Percentiles rank a stretch among this genome's conserved stretches.
Evolutionary conservation across 2,888 invertebrate genomes (phyloP).

Genomic region (Temnothorax rugatulus): DNA sequence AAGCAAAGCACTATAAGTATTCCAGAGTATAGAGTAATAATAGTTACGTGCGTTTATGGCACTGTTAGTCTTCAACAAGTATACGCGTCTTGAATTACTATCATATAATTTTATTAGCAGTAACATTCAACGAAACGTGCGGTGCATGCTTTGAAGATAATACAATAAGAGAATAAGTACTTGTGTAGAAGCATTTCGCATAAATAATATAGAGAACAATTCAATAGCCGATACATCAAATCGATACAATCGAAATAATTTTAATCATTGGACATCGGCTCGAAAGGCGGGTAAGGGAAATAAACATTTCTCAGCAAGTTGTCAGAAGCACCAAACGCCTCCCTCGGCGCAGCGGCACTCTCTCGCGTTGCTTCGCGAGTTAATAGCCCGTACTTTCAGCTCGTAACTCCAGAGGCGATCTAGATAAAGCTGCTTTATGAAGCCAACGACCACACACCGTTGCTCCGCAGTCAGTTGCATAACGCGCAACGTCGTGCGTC

Average conservation of each 20-base stretch:
- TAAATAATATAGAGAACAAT: not conserved
- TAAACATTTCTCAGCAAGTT: conserved; percentile 66
- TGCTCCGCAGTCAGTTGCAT: conserved; percentile 53
- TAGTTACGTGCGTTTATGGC: conserved; percentile 2
- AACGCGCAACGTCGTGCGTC: conserved; percentile 48
- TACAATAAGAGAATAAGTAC: not conserved
- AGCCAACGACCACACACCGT: conserved; percentile 60
- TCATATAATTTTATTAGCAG: not conserved
- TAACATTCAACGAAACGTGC: not conserved
- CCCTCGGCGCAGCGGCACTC: conserved; percentile 43
- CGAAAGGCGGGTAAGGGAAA: conserved; percentile 62
- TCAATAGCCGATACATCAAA: not conserved
- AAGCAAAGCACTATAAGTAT: conserved; percentile 26
- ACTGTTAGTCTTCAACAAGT: not conserved
- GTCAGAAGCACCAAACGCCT: conserved; percentile 55
- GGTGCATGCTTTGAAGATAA: not conserved
- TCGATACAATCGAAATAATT: conserved; percentile 1
- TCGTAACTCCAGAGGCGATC: conserved; percentile 77
- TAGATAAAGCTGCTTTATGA: conserved; percentile 80
- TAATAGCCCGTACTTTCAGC: conserved; percentile 79
- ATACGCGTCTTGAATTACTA: not conserved
- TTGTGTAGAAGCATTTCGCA: not conserved
- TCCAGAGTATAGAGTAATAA: not conserved
- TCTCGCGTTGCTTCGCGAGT: conserved; percentile 69
- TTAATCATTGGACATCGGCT: conserved; percentile 44